Base-by-base conservation (phyloP, 2,888 invertebrate genomes). In the Steromphala cineraria region DNA sequence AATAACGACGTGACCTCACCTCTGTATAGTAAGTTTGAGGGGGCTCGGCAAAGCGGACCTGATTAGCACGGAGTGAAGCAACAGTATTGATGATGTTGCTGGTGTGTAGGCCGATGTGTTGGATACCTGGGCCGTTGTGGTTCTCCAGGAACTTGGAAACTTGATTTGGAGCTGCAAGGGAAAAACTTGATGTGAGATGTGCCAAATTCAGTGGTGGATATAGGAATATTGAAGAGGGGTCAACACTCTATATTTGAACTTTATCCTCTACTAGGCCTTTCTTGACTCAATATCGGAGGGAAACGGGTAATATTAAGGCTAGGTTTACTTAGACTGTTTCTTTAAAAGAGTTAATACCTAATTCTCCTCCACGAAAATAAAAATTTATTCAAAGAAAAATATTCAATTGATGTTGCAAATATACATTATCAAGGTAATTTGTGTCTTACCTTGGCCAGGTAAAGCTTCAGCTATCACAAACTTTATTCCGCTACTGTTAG, bases 381-480 rank as follows among this genome's bases (percentile, higher is more conserved):
- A 36, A 7, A 36, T 7, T 36, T 36, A 36, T 4, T 36, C n/a
- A 36, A 85, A 83, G 75, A 75, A 76, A 71, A 62, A 55, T 55
- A 55, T 24, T 36, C 52, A n/a, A n/a, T n/a, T n/a, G n/a, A n/a
- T n/a, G n/a, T n/a, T n/a, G n/a, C n/a, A n/a, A n/a, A n/a, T n/a
- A n/a, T n/a, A n/a, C n/a, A n/a, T n/a, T n/a, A n/a, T n/a, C 21
- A 75, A 2, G 21, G 36, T 53, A 52, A 78, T 17, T 13, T 19
- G 3, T 24, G 4, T 56, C 15, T 31, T 82, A 89, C 91, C 90
- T 87, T 91, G 89, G 78, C 87, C 86, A 21, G 92, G 90, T 40
- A 94, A 82, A n/a, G 93, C 91, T 86, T 94, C 94, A n/a, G 91
- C 94, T 31, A 94, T 86, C 7, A 94, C 94, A 87, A 94, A 89